These are phyloP conservation scores for Indicator maculatus DNA, from an alignment of 2,113 vertebrate species.

Conservation along the genomic window DNA sequence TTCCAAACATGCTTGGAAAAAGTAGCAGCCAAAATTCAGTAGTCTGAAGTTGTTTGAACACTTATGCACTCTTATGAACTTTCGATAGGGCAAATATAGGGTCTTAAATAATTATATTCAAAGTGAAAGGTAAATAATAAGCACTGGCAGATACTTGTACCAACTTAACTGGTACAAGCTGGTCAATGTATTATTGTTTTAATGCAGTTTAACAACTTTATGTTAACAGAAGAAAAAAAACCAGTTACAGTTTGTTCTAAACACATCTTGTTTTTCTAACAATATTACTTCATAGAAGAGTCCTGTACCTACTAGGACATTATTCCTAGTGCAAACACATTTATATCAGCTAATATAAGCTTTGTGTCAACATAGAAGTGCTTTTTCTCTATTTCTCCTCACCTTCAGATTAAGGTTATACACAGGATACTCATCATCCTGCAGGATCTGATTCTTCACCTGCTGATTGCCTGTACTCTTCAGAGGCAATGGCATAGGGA, in stretches of 20 bases:
- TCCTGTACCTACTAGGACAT: not conserved
- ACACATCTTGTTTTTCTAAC: not conserved
- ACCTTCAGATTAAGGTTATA: too few species aligned
- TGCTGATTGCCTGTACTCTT: not conserved
- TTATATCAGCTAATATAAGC: not conserved
- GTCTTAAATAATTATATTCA: not conserved
- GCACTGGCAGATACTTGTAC: not conserved
- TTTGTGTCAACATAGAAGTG: not conserved
- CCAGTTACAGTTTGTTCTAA: not conserved
- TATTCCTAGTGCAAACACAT: not conserved
- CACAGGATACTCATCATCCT: not conserved
- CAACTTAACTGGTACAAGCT: not conserved
- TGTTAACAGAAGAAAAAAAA: not conserved
- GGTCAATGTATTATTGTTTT: not conserved
- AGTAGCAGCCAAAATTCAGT: not conserved
- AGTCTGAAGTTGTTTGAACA: not conserved
- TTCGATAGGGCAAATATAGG: not conserved
- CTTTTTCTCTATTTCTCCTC: too few species aligned
- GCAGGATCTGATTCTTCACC: not conserved
- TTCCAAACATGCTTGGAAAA: not conserved
- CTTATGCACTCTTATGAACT: not conserved
- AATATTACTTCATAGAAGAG: not conserved
- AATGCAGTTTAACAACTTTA: not conserved
- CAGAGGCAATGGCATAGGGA: not conserved
- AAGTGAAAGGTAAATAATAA: not conserved